These are phyloP conservation scores for Azorinus chamasolen DNA, from an alignment of 2,888 invertebrate species.

Conservation along the genomic window DNA sequence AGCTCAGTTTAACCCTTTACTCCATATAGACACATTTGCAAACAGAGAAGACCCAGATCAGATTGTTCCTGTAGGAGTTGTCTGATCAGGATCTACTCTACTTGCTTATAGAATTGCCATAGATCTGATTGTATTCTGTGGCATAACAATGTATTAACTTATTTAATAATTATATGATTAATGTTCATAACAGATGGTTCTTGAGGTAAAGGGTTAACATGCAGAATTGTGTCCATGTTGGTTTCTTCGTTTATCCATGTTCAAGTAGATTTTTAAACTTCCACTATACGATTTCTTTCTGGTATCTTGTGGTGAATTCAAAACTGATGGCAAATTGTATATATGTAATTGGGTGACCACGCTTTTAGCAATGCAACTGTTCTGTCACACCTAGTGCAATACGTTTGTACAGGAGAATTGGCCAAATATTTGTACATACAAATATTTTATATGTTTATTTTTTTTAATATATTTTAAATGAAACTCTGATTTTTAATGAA, in stretches of 20 bases:
- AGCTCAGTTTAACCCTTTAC: too few relatives aligned
- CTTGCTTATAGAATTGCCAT: too few relatives aligned
- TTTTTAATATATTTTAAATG: conserved; percentile 55
- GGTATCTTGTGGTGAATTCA: conserved; percentile 54
- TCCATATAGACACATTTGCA: too few relatives aligned
- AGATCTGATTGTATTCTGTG: too few relatives aligned
- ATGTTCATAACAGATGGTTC: too few relatives aligned
- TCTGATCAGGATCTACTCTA: too few relatives aligned
- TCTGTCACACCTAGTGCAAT: conserved; percentile 58
- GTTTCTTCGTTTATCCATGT: neutral
- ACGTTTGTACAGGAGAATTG: conserved; percentile 62
- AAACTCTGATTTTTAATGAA: conserved; percentile 68
- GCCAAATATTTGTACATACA: conserved; percentile 69
- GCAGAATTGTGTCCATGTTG: neutral
- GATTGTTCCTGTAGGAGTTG: too few relatives aligned
- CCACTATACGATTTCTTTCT: conserved; percentile 42
- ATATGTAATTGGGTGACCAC: conserved; percentile 28
- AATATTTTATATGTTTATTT: conserved; percentile 69
- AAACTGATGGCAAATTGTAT: conserved; percentile 33
- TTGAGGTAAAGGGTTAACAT: too few relatives aligned
- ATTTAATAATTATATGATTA: too few relatives aligned
- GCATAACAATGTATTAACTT: too few relatives aligned
- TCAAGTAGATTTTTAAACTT: conserved; percentile 10
- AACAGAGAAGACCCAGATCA: too few relatives aligned
- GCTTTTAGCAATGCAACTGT: conserved; percentile 3